These are phyloP conservation scores for Amphimedon queenslandica DNA, from an alignment of 37 sponge, comb jelly and placozoan genomes.

Conservation along the genomic window DNA sequence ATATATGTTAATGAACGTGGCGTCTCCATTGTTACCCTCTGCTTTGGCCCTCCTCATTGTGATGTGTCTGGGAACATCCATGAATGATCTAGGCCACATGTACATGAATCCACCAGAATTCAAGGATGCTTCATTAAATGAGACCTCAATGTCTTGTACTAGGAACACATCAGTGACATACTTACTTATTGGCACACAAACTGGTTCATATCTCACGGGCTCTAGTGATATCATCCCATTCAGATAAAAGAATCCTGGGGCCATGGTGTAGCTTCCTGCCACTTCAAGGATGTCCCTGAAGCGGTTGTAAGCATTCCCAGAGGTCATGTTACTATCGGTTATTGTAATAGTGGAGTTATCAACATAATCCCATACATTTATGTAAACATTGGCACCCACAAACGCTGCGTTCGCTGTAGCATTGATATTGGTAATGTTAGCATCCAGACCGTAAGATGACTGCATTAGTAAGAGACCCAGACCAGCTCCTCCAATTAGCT, in stretches of 20 bases:
- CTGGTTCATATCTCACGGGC: not conserved
- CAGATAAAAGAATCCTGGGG: not conserved
- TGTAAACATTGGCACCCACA: not conserved
- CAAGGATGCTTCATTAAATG: not conserved
- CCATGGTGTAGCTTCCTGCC: not conserved
- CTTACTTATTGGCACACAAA: not conserved
- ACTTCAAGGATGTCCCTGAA: not conserved
- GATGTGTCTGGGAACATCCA: not conserved
- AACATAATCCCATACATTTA: not conserved
- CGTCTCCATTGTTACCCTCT: not conserved
- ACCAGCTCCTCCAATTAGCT: not conserved
- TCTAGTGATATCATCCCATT: not conserved
- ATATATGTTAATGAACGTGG: not conserved
- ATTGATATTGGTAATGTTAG: not conserved
- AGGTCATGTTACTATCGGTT: not conserved
- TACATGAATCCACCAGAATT: not conserved
- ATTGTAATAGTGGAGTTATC: constrained; percentile 3
- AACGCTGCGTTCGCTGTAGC: not conserved
- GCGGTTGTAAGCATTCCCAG: not conserved
- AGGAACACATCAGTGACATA: not conserved
- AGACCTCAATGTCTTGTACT: not conserved
- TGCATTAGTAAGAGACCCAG: not conserved
- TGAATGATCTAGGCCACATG: not conserved
- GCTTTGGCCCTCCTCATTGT: not conserved
- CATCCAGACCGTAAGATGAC: not conserved